Base-by-base conservation (phyloP, 1,140 invertebrate species). In the Drosophila leontia region DNA sequence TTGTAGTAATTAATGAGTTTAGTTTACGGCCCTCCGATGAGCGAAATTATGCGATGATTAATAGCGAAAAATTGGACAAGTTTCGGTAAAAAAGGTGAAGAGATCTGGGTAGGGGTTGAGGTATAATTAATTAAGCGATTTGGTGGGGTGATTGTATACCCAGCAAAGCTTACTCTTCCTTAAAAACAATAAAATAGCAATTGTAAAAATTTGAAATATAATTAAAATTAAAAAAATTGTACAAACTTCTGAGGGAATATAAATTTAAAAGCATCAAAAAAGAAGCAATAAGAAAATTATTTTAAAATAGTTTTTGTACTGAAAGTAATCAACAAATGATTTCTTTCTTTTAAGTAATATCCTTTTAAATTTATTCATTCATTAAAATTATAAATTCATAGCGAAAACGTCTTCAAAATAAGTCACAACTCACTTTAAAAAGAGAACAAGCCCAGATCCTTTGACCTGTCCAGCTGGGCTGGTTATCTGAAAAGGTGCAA, bases 1-100 rank as follows among this genome's bases (percentile, higher is more conserved):
- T 87, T 87, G 84, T 82, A 74, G 74, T 88, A 88, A 87, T 88
- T 87, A 87, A 87, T 87, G 80, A 74, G 84, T 74, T 75, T 80
- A 74, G 76, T 74, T 83, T 87, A 77, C 76, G 72, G 70, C 47
- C 35, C 35, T 65, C 51, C 39, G 62, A 80, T 80, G 82, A 64
- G 47, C 12, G 4, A 57, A 71, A 71, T 61, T 39, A 55, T 26
- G 39, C 34, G 35, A 62, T 82, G 69, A 83, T 82, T 78, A 62
- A 82, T 83, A 42, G 70, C 56, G 37, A 35, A 44, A 61, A 37
- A 44, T 35, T 11, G 23, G 17, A 9, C 8, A 19, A 41, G 23
- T 42, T 64, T 56, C 7, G 4, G 3, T 13, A n/a, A 15, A 6
- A 34, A 42, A 59, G 29, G 61, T 56, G 23, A 26, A 13, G 34